Base-by-base conservation (phyloP, 2,797 vertebrate genomes). In the Betta splendens region DNA sequence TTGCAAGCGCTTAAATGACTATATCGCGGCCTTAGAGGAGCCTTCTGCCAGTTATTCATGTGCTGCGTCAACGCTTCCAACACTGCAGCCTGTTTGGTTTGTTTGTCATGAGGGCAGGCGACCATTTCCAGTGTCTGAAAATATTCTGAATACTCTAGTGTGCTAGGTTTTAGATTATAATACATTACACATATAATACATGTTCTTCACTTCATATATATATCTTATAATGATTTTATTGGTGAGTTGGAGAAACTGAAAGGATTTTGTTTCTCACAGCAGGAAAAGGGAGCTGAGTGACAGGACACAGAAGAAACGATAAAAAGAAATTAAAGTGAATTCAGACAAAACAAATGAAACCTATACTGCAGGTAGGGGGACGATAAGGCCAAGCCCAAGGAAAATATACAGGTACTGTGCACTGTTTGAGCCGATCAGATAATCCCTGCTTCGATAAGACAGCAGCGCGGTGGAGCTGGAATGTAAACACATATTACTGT, bases 401-500 rank as follows among this genome's bases (percentile, higher is more conserved):
- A 13, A 25, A 22, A 25, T 25, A 28, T n/a, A n/a, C n/a, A n/a
- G n/a, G n/a, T n/a, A n/a, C n/a, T n/a, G n/a, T n/a, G n/a, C n/a
- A n/a, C 46, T 64, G 64, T 59, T 39, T 72, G 64, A 44, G 69
- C 48, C 43, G 62, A 80, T 81, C 80, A 75, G 76, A 81, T 83
- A 66, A 77, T 69, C 56, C 61, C 46, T 58, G 42, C 37, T 37
- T 38, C 79, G 82, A 90, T 87, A 81, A 85, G 70, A 56, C 37
- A 1, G 46, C 55, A 64, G 33, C 51, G 67, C 57, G 73, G 62
- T 46, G 55, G 42, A 71, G 65, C 57, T 55, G 80, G 88, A 90
- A 91, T 82, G 86, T 87, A 90, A 90, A 91, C 87, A 91, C 40
- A 56, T 57, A 69, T 80, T 69, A 77, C 57, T 38, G 69, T 85